These are phyloP conservation scores for Zele albiditarsus DNA, from an alignment of 2,888 invertebrate genomes.

Conservation along the genomic window DNA sequence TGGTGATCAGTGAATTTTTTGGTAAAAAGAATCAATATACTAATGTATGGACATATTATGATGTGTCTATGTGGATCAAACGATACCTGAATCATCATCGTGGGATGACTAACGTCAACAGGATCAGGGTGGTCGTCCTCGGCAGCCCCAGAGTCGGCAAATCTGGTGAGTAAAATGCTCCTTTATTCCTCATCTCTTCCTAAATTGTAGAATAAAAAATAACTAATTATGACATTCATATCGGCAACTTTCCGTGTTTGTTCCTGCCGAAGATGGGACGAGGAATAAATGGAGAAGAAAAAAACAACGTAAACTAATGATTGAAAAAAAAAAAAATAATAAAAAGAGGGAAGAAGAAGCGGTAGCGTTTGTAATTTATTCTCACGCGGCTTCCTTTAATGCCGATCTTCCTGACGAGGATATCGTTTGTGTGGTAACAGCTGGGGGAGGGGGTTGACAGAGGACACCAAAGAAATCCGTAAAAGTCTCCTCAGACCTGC, in stretches of 20 bases:
- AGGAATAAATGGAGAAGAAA: neutral
- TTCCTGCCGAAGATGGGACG: neutral
- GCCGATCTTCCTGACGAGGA: slow-evolving; percentile 36
- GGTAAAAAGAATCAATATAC: neutral
- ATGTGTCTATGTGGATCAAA: slow-evolving; percentile 54
- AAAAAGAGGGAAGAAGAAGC: slow-evolving; percentile 36
- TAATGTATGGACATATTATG: slow-evolving; percentile 30
- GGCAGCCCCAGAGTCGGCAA: slow-evolving; percentile 86
- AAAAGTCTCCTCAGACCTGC: slow-evolving; percentile 53
- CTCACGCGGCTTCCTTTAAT: slow-evolving; percentile 48
- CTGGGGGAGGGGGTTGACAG: slow-evolving; percentile 28
- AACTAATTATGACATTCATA: slow-evolving; percentile 19
- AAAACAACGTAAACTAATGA: neutral
- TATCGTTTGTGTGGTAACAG: slow-evolving; percentile 13
- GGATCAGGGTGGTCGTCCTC: slow-evolving; percentile 86
- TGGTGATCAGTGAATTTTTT: slow-evolving; percentile 9
- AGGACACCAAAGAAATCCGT: slow-evolving; percentile 54
- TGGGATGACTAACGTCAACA: slow-evolving; percentile 84
- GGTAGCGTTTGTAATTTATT: slow-evolving; percentile 51
- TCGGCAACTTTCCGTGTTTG: neutral
- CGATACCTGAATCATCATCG: slow-evolving; percentile 57
- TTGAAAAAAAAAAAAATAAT: neutral
- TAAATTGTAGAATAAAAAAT: neutral
- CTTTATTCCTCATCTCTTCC: neutral
- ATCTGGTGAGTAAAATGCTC: slow-evolving; percentile 78